These are phyloP conservation scores for Ochropleura plecta DNA, from an alignment of 2,888 invertebrate species.

Conservation along the genomic window DNA sequence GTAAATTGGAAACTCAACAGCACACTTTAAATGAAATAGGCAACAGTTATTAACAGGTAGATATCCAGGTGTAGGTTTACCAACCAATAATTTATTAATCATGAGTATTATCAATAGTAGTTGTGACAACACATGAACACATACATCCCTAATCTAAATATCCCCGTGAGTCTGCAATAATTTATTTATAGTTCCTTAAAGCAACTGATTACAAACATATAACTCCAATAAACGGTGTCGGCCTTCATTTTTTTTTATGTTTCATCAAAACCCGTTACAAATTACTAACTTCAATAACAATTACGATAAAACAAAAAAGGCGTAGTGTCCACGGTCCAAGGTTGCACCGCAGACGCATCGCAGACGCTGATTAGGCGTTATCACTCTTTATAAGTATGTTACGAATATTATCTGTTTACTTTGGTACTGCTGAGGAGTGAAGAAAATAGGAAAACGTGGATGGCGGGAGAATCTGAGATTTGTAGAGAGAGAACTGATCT, in stretches of 20 bases:
- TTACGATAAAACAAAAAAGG: constrained; percentile 59
- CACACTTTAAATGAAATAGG: neutral
- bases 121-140: neutral
- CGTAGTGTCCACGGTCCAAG: constrained; percentile 71
- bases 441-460: neutral
- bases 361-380: constrained; percentile 73
- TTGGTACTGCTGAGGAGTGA: constrained; percentile 17
- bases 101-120: neutral
- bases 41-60: neutral
- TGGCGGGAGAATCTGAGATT: neutral
- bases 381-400: constrained; percentile 55
- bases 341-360: constrained; percentile 74
- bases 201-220: constrained; percentile 12
- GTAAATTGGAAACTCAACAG: neutral
- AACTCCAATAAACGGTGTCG: constrained; percentile 11
- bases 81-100: neutral
- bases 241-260: constrained; percentile 25
- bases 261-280: neutral
- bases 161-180: constrained; percentile 2
- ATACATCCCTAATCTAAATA: neutral
- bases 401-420: constrained; percentile 33
- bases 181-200: neutral
- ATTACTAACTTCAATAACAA: constrained; percentile 34
- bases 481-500: constrained; percentile 1
- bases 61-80: neutral